A percentile compares a stretch with the other conserved stretches of the same genome.
Conservation (phyloP, 2,797 vertebrate species). For the Mergus octosetaceus region DNA sequence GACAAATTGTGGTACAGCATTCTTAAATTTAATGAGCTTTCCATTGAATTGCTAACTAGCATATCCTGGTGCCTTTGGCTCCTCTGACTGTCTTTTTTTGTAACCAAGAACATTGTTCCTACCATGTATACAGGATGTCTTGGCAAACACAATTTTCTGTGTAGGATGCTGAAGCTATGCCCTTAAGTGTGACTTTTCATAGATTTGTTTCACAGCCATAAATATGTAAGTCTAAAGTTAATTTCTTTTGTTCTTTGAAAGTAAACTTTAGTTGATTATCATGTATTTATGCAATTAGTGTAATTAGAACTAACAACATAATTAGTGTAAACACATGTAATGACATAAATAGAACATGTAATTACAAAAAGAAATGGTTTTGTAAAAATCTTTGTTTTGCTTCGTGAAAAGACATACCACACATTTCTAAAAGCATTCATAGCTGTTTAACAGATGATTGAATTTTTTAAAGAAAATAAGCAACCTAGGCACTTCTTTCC, state of each 20-base stretch:
- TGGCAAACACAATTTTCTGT: not conserved
- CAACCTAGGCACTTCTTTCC: not conserved
- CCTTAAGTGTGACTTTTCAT: not conserved
- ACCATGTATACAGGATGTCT: not conserved
- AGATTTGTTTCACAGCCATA: not conserved
- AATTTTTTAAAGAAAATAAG: not conserved
- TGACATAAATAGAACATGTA: slow-evolving; percentile 67
- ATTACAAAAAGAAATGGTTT: slow-evolving; percentile 54
- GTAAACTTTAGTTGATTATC: slow-evolving; percentile 64
- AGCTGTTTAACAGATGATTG: not conserved
- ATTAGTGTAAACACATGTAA: slow-evolving; percentile 73
- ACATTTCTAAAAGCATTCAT: slow-evolving; percentile 1
- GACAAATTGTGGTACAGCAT: not conserved
- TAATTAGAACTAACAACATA: slow-evolving; percentile 73
- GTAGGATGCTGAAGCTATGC: not conserved
- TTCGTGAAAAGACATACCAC: slow-evolving; percentile 6
- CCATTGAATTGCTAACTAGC: not conserved
- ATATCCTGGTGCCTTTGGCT: not conserved
- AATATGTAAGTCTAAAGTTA: slow-evolving; percentile 36
- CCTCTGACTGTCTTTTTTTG: not conserved
- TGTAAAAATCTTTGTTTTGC: slow-evolving; percentile 43
- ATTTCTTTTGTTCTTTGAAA: slow-evolving; percentile 71
- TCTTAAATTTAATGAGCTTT: not conserved
- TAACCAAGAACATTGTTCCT: not conserved
- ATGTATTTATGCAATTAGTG: slow-evolving; percentile 76